A percentile compares a stretch with the other conserved stretches of the same genome.
Conservation (phyloP, 2,797 vertebrate genomes). For the Gallirallus australis region DNA sequence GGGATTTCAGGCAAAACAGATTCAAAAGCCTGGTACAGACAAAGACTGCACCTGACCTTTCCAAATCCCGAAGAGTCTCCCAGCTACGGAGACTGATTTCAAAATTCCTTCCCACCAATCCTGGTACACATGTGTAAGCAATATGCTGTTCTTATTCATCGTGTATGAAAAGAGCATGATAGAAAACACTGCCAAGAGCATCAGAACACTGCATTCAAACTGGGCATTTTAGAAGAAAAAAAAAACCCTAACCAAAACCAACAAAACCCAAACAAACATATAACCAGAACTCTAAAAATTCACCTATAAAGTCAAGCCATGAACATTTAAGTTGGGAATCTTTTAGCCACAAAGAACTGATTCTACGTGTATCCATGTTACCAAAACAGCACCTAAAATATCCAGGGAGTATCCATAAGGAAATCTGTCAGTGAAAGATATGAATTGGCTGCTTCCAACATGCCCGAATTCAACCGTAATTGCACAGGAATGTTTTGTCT, state of each 20-base stretch:
- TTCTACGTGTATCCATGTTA: not conserved
- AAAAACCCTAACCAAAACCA: too few relatives aligned
- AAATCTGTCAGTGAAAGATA: not conserved
- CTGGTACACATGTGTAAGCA: rapidly evolving
- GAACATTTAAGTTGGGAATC: not conserved
- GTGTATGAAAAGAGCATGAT: not conserved
- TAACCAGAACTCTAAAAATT: not conserved
- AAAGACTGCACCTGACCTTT: not conserved
- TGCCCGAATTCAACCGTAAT: not conserved
- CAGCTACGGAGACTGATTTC: not conserved
- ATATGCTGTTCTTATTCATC: not conserved
- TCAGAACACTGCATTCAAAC: not conserved
- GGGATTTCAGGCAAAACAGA: not conserved
- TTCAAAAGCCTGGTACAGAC: not conserved
- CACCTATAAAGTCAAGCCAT: not conserved
- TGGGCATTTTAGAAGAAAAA: not conserved
- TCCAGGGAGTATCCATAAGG: not conserved
- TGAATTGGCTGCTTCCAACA: not conserved
- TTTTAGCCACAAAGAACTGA: not conserved
- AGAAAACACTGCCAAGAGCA: not conserved
- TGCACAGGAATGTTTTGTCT: not conserved
- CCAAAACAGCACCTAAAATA: not conserved
- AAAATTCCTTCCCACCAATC: not conserved
- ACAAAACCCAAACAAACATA: too few relatives aligned
- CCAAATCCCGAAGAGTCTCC: not conserved